These are phyloP conservation scores for Lissocephala sabroskyi DNA, from an alignment of 2,888 invertebrate genomes.

Conservation along the genomic window DNA sequence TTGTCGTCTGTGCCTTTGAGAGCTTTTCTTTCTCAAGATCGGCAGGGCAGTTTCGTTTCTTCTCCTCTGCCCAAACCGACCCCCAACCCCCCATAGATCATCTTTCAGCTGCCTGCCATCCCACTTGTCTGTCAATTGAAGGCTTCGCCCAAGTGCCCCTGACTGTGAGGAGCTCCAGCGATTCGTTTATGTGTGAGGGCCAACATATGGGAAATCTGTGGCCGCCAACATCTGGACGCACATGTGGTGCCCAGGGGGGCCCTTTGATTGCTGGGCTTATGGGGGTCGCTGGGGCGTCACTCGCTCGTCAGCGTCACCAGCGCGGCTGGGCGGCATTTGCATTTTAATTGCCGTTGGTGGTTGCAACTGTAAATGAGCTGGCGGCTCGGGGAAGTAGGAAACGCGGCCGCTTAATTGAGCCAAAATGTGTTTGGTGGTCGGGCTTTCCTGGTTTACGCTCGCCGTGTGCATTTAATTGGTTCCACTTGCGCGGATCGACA, in stretches of 20 bases:
- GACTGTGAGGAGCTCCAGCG: too few species aligned
- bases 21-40: too few species aligned
- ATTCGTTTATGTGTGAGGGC: too few species aligned
- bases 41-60: too few species aligned
- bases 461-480: slow-evolving; percentile 47
- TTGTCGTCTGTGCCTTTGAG: too few species aligned
- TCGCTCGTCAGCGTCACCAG: slow-evolving; percentile 7
- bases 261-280: slow-evolving; percentile 1
- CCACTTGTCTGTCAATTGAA: too few species aligned
- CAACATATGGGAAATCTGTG: slow-evolving; percentile 48
- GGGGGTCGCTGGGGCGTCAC: too few species aligned
- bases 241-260: slow-evolving; percentile 14
- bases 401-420: slow-evolving; percentile 7
- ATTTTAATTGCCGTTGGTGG: slow-evolving; percentile 10
- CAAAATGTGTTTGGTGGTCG: slow-evolving; percentile 14
- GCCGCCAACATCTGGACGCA: slow-evolving; percentile 11
- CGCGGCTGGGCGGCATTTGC: slow-evolving; percentile 6
- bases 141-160: too few species aligned
- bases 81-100: too few species aligned
- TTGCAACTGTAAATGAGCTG: slow-evolving; percentile 11
- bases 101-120: too few species aligned
- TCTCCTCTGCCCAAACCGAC: too few species aligned
- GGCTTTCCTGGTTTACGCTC: slow-evolving; percentile 26
- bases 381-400: slow-evolving; percentile 26
- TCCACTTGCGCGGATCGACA: slow-evolving; percentile 48